Evolutionary conservation across 2,113 vertebrate species (phyloP).

Genomic region (Tupaia tana): DNA sequence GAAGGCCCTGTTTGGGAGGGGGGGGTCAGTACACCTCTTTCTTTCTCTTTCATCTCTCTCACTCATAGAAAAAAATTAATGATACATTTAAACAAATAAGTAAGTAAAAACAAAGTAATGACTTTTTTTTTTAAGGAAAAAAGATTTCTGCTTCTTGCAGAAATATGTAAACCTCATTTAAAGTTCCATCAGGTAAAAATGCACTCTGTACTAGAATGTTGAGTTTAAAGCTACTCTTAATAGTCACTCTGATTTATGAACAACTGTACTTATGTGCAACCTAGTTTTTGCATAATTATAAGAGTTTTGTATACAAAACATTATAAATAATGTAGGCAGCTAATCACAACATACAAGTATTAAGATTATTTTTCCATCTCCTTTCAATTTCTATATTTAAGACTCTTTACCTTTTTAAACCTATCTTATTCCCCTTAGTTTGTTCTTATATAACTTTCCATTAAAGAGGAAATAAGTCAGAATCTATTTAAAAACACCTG

Average conservation of each 20-base stretch:
- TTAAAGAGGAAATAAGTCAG: not conserved
- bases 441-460: not conserved
- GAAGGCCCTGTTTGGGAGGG: no score
- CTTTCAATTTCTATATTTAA: not conserved
- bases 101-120: not conserved
- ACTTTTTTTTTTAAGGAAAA: not conserved
- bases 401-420: not conserved
- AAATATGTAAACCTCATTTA: not conserved
- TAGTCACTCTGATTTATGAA: not conserved
- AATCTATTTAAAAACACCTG: not conserved
- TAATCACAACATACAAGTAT: not conserved
- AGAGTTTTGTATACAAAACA: not conserved
- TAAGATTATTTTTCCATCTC: not conserved
- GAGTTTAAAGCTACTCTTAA: not conserved
- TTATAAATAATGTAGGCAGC: not conserved
- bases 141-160: not conserved
- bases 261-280: not conserved
- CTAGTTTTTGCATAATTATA: not conserved
- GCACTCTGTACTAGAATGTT: not conserved
- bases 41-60: no score
- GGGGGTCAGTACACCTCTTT: no score
- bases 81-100: no score
- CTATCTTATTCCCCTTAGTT: not conserved
- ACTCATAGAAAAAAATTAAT: no score
- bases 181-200: not conserved